Base-by-base conservation (phyloP, 2,888 invertebrate species). In the Sphaerophoria taeniata region DNA sequence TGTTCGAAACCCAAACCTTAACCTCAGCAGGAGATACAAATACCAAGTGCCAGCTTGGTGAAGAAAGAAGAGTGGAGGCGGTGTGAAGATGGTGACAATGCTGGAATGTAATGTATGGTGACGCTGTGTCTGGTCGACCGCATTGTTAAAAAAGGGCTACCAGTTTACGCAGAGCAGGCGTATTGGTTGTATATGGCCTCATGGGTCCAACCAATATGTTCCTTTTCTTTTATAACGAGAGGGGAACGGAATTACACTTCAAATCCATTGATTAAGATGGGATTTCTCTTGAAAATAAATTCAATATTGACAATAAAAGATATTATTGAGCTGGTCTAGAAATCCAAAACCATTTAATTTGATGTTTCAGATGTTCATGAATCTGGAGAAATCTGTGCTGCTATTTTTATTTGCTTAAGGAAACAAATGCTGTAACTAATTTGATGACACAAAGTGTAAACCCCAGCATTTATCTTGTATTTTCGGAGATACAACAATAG, bases 161-260 rank as follows among this genome's bases (percentile, higher is more conserved):
- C 81, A 81, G 72, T 16, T 85, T 85, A 85, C 85, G 85, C 85
- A 76, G 63, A 81, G 85, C 85, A 76, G 63, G 53, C 81, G 45
- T 24, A 24, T 24, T 24, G 55, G 34, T 70, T 34, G 53, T 65
- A 65, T 36, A 58, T 65, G 67, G 70, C 63, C 11, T 49, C 55
- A 70, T 63, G 63, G 69, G 67, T 61, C 47, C 43, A 9, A 31
- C 24, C 24, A 24, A 24, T 24, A 14, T 36, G 24, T 51, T 51
- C 43, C 60, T 11, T 72, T 61, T 51, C 24, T 16, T 49, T 51
- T 33, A 51, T 56, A 3, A 9, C 53, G 65, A 60, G 69, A 61
- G 36, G 11, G 11, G 16, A 39, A 11, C 58, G 24, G 0, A 39
- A 12, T 7, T 43, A 60, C 43, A 60, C 60, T 60, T 12, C 39